Evolutionary conservation across 1,140 invertebrate species (phyloP), one percentile per base, ranked within the genome.

Genomic region (Psilanteris sp.): DNA sequence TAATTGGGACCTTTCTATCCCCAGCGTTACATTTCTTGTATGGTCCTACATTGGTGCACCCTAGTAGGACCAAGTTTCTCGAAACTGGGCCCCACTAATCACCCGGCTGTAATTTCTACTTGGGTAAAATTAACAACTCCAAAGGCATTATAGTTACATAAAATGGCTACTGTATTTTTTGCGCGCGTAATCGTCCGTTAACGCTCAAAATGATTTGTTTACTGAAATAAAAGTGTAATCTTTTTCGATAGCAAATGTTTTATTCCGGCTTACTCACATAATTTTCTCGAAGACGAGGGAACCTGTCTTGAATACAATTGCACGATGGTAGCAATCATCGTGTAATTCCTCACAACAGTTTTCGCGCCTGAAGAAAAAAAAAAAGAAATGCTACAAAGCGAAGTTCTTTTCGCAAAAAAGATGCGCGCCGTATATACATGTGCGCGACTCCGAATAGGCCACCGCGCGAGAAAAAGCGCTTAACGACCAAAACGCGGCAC

Each of bases 271-370:
- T 31, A 18, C 32, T 4, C 55, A 55, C 46, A 48, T 61, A 61
- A 71, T 34, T 72, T 55, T 46, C 32, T 16, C 9, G 31, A 1
- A 67, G 32, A 55, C 39, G 39, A 39, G 32, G 27, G 48, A 62
- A 54, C 48, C 46, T 39, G 55, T 62, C 68, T 55, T 39, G 55
- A 72, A 72, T 72, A 55, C 55, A 62, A 62, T 72, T 62, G 48
- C 41, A 6, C 27, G 9, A 14, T 27, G 22, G 37, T 34, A 27
- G 55, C 68, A 72, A 62, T 72, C 68, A 62, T 48, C 54, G 44
- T 20, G 37, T 52, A 54, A 61, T 70, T 70, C 54, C 37, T 48
- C 10, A 14, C 67, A 71, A 61, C 55, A 55, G 15, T 72, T 62
- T 54, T 62, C 48, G 32, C 50, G 29, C 11, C 20, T 43, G 34